These are phyloP conservation scores for Drosophila pandora DNA, from an alignment of 1,140 invertebrate genomes.

Conservation along the genomic window DNA sequence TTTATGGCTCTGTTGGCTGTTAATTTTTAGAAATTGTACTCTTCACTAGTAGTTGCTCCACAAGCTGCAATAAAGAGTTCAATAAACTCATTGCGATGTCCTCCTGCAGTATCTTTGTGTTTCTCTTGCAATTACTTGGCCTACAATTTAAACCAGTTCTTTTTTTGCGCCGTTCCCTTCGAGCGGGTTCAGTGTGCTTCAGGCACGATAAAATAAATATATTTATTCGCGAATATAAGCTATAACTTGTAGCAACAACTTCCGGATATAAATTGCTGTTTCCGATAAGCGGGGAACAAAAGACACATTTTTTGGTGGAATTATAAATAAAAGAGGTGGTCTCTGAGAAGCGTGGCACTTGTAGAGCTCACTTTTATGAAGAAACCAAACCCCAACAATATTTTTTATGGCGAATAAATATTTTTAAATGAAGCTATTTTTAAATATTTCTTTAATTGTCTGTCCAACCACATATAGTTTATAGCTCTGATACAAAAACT, in stretches of 20 bases:
- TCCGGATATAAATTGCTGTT: constrained; percentile 30
- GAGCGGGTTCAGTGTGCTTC: constrained; percentile 37
- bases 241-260: constrained; percentile 15
- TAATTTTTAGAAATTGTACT: not conserved
- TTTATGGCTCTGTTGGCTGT: not conserved
- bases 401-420: too few relatives aligned
- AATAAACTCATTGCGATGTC: constrained; percentile 23
- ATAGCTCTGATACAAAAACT: not conserved
- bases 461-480: not conserved
- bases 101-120: constrained; percentile 28
- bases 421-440: not conserved
- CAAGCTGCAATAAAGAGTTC: constrained; percentile 33
- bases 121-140: constrained; percentile 18
- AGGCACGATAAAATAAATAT: constrained; percentile 18
- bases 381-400: not conserved
- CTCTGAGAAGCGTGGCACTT: not conserved
- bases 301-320: not conserved
- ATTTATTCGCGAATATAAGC: not conserved
- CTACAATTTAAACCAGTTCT: constrained; percentile 47
- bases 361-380: not conserved
- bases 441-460: not conserved
- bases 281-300: constrained; percentile 29
- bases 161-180: constrained; percentile 24
- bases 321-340: not conserved
- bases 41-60: constrained; percentile 1